Conservation (phyloP, 2,113 vertebrate genomes). For the Climacteris rufus region DNA sequence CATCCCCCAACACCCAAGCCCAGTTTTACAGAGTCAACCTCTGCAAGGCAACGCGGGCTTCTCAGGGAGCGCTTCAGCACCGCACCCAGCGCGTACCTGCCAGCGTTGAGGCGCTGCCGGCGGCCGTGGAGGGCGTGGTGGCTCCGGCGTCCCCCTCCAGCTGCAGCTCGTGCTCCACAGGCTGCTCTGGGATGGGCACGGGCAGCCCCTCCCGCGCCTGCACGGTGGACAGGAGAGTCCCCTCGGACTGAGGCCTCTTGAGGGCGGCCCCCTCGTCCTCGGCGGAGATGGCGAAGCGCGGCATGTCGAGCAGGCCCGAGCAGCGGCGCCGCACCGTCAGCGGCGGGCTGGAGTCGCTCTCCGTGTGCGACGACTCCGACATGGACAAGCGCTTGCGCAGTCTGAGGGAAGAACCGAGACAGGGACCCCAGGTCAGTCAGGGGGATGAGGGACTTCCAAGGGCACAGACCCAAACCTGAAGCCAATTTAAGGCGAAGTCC, state of each 20-base stretch:
- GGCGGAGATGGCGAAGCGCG: conserved; percentile 84
- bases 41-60: not conserved
- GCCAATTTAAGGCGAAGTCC: too few species aligned
- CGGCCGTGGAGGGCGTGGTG: conserved; percentile 66
- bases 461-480: not conserved
- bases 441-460: too few species aligned
- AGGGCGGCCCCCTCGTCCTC: conserved; percentile 79
- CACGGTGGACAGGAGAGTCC: conserved; percentile 60
- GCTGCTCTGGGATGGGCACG: conserved; percentile 79
- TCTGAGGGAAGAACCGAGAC: conserved; percentile 54
- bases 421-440: not conserved
- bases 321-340: conserved; percentile 88
- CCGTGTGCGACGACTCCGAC: conserved; percentile 95
- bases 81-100: conserved; percentile 58
- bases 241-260: conserved; percentile 66
- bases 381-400: conserved; percentile 91
- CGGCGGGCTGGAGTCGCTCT: conserved; percentile 95
- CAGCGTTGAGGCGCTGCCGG: conserved; percentile 59
- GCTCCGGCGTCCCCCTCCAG: conserved; percentile 76
- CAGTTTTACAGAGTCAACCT: not conserved
- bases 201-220: conserved; percentile 77
- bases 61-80: not conserved
- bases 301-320: conserved; percentile 89
- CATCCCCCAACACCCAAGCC: not conserved
- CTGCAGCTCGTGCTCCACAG: conserved; percentile 81